Base-by-base conservation (phyloP, 2,888 invertebrate species). In the Monochamus alternatus region DNA sequence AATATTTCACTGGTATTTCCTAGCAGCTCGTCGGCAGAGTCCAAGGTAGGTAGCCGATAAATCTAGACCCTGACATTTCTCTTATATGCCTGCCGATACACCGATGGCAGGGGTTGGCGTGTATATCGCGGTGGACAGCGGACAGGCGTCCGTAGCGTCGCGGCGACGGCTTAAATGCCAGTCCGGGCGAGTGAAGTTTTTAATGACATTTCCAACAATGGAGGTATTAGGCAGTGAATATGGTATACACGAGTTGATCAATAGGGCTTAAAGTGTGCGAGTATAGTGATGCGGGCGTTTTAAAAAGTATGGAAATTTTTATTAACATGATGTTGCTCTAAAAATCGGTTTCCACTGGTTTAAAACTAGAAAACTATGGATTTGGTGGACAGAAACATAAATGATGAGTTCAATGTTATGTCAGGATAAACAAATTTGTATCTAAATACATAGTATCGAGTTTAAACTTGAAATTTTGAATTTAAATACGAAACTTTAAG, bases 121-220 rank as follows among this genome's bases (percentile, higher is more conserved):
- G 47, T 47, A 47, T 12, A 10, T 47, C 47, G 12, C 3, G 47
- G 47, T 47, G 47, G 47, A 47, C 47, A 47, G 9, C 47, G 47
- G 47, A 47, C 10, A 12, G 47, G 47, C 47, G 47, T 47, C 47
- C 47, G 47, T 47, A 47, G 47, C 47, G 47, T 47, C 47, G 10
- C 47, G 47, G 12, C 47, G 47, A 3, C 38, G 38, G 38, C 38
- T 47, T 12, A 47, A 47, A 47, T 47, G 47, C 12, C 47, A 47
- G 9, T 9, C 47, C 12, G 47, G 12, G 9, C 79, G 83, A 85
- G 84, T 84, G 85, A 84, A 85, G 85, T 85, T 86, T 86, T 86
- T 86, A 85, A 86, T 86, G 86, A 83, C 86, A 86, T 86, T 86
- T 86, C 82, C 78, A 81, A 84, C 84, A 85, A 85, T 85, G 80